These are phyloP conservation scores for Heliconius ethilla DNA, from an alignment of 2,888 invertebrate genomes.

Conservation along the genomic window DNA sequence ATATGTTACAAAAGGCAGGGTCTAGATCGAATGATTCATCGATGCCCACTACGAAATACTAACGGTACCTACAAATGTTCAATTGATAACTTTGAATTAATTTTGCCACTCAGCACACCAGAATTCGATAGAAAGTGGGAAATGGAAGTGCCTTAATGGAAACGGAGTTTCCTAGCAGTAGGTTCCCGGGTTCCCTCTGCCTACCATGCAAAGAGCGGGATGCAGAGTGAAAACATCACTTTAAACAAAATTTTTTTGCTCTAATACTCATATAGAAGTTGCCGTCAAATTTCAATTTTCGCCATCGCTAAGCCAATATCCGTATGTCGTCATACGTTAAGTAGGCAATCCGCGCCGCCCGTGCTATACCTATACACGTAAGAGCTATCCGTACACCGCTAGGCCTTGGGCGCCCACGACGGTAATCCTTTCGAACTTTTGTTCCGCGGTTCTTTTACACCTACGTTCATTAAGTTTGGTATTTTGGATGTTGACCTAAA, in stretches of 20 bases:
- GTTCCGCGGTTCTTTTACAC: conserved; percentile 49
- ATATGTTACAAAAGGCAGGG: background rate
- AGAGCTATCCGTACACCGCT: conserved; percentile 36
- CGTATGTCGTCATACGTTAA: conserved; percentile 52
- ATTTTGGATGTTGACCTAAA: no score
- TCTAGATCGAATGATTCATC: background rate
- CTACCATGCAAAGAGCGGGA: no score
- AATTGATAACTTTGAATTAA: background rate
- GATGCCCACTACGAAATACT: background rate
- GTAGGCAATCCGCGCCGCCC: conserved; percentile 30
- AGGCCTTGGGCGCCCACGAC: conserved; percentile 54
- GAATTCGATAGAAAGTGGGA: no score
- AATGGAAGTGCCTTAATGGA: no score
- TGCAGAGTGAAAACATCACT: no score
- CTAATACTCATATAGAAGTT: background rate
- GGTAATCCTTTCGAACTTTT: conserved; percentile 52
- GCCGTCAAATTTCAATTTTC: conserved; percentile 40
- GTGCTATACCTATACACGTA: conserved; percentile 38
- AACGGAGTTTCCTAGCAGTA: no score
- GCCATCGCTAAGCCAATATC: conserved; percentile 55
- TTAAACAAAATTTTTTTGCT: no score
- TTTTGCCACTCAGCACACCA: background rate
- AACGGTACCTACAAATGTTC: background rate
- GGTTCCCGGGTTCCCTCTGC: no score
- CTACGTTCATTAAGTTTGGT: conserved; percentile 28